Percentiles rank a stretch among this genome's conserved stretches.
phyloP scores from a whole-genome alignment of 2,113 vertebrate species.

The Zosterops pallidus region DNA sequence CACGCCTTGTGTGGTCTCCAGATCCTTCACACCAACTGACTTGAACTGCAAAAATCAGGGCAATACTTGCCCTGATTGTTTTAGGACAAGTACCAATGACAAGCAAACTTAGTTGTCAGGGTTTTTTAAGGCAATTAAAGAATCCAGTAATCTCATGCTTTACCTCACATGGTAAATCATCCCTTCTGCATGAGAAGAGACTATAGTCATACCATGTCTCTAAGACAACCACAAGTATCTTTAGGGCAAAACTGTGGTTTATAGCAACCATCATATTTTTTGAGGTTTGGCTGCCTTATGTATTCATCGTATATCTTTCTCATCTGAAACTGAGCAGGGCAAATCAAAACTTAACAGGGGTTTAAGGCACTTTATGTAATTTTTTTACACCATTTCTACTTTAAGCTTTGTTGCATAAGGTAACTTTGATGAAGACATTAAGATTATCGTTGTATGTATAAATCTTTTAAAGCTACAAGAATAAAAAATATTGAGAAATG shows the following conservation, averaged over 20 bases:
- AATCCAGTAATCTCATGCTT: neutral
- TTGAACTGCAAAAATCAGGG: neutral
- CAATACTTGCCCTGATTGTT: neutral
- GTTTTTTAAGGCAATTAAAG: neutral
- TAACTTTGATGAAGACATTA: neutral
- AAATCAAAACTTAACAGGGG: neutral
- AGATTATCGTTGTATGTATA: neutral
- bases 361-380: neutral
- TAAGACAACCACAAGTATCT: constrained; percentile 74
- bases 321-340: constrained; percentile 68
- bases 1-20: rapidly evolving
- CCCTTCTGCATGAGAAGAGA: constrained; percentile 78
- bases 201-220: constrained; percentile 78
- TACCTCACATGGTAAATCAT: constrained; percentile 76
- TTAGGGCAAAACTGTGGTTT: constrained; percentile 72
- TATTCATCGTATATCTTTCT: constrained; percentile 79
- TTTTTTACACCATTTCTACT: neutral
- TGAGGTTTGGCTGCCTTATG: constrained; percentile 69
- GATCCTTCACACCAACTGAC: neutral
- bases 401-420: neutral
- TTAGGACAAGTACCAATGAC: neutral
- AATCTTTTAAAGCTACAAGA: neutral
- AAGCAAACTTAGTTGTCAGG: rapidly evolving
- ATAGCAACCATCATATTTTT: neutral
- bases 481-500: neutral